Evolutionary conservation across 2,888 invertebrate species (phyloP), one percentile per base, ranked within the genome.

Genomic region (Alcis repandata): DNA sequence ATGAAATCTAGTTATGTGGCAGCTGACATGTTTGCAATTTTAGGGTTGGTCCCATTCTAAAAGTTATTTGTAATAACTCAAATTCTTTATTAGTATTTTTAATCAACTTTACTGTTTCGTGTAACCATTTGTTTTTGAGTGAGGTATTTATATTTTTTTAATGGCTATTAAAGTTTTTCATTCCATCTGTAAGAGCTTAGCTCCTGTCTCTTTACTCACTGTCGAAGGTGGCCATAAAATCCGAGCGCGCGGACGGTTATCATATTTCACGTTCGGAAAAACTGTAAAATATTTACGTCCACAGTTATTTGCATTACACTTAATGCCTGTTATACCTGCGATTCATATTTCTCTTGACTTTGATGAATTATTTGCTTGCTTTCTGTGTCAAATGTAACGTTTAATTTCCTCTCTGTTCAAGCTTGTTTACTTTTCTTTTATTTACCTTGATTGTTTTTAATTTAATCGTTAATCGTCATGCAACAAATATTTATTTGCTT

Each of bases 221-320:
- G 13, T n/a, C 51, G 19, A 57, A 70, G 63, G 59, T 66, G 36
- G 61, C 58, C 60, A 68, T 70, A 68, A 70, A 68, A 63, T 49
- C 32, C 33, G 46, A 56, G 36, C 20, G 38, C 58, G 45, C 15
- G 57, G 58, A 51, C 59, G 46, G 59, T 46, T 67, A 62, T 62
- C 64, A 56, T 60, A 56, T 66, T 69, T 69, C 66, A 64, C 60
- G 66, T 62, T 61, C 59, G 60, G 58, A 27, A 49, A 52, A 61
- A 43, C 64, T 62, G 63, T 71, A 68, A 71, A 69, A 66, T 69
- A 54, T 71, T 71, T 66, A 71, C 54, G 49, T 52, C 7, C 46
- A 20, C 41, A 43, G 45, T 43, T 27, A 27, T 27, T 27, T 27
- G 27, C 27, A 57, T 69, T 66, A 69, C 66, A 61, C 63, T 53